Base-by-base conservation (phyloP, 1,140 invertebrate genomes). In the Bombus consobrinus region DNA sequence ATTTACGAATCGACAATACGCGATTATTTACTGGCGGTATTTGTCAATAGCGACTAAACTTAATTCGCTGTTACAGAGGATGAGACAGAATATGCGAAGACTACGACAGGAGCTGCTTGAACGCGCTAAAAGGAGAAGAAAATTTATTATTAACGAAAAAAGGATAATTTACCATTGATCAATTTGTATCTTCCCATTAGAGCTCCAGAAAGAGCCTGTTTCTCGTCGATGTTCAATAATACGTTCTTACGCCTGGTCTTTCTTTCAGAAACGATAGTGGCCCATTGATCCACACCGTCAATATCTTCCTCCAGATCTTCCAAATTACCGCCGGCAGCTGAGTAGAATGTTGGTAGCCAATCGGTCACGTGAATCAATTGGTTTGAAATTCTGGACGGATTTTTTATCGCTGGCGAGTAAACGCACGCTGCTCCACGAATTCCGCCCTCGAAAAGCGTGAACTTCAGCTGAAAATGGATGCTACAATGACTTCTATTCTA, bases 341-440 rank as follows among this genome's bases (percentile, higher is more conserved):
- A 82, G 68, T 95, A 96, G 0, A 97, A 86, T 1, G 97, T 97
- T 0, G 97, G 97, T 57, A 98, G 91, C 97, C 97, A 98, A 93
- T 98, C 97, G 78, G 96, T 96, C 25, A 98, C 96, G 89, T 97
- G 97, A 83, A 97, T 96, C 72, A 97, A 91, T 59, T 97, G 93
- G 74, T 95, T 94, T 5, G 96, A 96, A 3, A 97, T 95, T 77
- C 96, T 88, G n/a, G 93, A 93, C 0, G 91, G 90, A 39, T 96
- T 93, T 68, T 94, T 92, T 66, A 96, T 93, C 69, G 96, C 88
- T 3, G 95, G 94, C 68, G 96, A 96, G 91, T 95, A 96, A 32
- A 96, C 92, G 83, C 97, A 96, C 0, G 96, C 96, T 3, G 95
- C 94, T 12, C 95, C 96, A 66, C 97, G 93, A 3, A 97, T 95